A percentile compares a stretch with the other conserved stretches of the same genome.
Evolutionary conservation across 2,797 vertebrate genomes (phyloP).

Genomic region (Neosilurus hyrtlii): DNA sequence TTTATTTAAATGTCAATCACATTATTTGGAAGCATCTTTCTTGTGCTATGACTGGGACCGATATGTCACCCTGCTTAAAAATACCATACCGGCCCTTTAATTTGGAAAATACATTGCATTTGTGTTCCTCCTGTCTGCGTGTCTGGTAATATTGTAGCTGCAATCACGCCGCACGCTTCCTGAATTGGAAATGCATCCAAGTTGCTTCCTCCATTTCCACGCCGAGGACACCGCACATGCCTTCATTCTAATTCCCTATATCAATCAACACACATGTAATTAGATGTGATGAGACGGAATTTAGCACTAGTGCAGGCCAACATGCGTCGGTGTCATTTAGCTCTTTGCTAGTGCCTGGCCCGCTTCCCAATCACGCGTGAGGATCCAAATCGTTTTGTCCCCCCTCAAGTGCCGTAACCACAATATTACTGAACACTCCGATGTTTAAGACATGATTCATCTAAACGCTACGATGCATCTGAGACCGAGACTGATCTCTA

Average conservation of each 20-base stretch:
- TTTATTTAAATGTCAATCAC: neutral
- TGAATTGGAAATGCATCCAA: conserved; percentile 3
- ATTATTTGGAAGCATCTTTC: neutral
- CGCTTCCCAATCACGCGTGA: neutral
- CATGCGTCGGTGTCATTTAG: neutral
- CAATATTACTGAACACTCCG: neutral
- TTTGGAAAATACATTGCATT: neutral
- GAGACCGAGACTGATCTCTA: neutral
- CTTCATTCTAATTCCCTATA: neutral
- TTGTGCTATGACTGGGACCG: too few relatives aligned
- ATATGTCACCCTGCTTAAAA: neutral
- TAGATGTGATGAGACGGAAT: conserved; percentile 16
- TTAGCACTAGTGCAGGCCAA: neutral
- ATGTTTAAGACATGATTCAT: conserved; percentile 7
- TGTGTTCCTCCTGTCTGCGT: neutral
- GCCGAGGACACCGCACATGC: neutral
- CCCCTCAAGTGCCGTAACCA: neutral
- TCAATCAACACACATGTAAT: neutral
- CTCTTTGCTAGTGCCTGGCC: neutral
- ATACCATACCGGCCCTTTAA: neutral
- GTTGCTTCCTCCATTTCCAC: neutral
- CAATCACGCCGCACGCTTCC: neutral
- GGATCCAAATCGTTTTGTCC: neutral
- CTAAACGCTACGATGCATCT: neutral
- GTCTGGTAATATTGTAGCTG: neutral